These are phyloP conservation scores for Coranthus polyacanthus DNA, from an alignment of 2,797 vertebrate genomes.

Conservation along the genomic window DNA sequence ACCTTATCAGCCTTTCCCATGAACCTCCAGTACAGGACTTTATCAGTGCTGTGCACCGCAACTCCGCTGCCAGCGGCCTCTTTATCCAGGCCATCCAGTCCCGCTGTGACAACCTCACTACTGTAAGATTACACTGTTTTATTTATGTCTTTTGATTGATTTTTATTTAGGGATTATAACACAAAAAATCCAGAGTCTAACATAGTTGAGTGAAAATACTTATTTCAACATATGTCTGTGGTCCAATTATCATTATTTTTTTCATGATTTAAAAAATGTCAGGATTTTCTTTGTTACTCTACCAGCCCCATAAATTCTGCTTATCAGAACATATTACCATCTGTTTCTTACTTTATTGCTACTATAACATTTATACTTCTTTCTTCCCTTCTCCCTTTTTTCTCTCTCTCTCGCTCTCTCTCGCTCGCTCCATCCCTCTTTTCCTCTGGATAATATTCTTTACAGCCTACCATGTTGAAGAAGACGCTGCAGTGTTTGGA, in stretches of 20 bases:
- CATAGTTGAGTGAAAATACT: not conserved
- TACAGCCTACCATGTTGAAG: conserved; percentile 93
- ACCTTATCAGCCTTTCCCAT: conserved; percentile 94
- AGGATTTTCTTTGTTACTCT: too few species aligned
- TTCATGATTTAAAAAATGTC: too few species aligned
- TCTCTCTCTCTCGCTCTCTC: not conserved
- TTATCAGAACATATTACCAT: too few species aligned
- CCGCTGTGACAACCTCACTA: conserved; percentile 93
- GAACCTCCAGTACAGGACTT: conserved; percentile 99
- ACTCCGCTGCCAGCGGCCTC: conserved; percentile 96
- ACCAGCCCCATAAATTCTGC: too few species aligned
- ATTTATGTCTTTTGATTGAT: not conserved
- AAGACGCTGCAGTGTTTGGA: conserved; percentile 97
- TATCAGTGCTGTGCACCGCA: conserved; percentile 97
- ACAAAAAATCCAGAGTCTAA: too few species aligned
- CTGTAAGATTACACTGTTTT: conserved; percentile 43
- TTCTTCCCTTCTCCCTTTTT: too few species aligned
- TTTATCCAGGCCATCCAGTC: conserved; percentile 99
- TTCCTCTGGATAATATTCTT: conserved; percentile 54
- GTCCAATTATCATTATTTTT: too few species aligned
- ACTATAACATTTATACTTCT: not conserved
- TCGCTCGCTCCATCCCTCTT: not conserved
- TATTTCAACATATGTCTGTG: too few species aligned
- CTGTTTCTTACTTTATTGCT: too few species aligned
- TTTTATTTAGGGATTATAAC: too few species aligned